Base-by-base conservation (phyloP, 1,140 invertebrate species). In the Diorhabda sublineata region DNA sequence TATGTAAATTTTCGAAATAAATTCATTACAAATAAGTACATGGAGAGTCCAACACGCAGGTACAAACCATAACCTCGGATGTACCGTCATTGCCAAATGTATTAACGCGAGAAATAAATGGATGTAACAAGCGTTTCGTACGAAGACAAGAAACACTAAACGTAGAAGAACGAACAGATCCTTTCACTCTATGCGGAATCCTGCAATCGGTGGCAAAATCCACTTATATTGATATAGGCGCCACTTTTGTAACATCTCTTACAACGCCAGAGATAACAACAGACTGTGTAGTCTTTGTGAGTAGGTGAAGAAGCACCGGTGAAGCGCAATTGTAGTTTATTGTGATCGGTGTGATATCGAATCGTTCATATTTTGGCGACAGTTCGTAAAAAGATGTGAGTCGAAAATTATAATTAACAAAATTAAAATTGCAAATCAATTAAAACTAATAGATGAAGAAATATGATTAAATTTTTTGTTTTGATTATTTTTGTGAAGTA, bases 201-300 rank as follows among this genome's bases (percentile, higher is more conserved):
- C 62, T 64, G 52, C 42, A 58, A 58, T 44, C 56, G 47, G 64
- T 65, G 64, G 64, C 64, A 65, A 65, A 65, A 65, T 65, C 42
- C 64, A 58, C 11, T 65, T 42, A 52, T 52, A 52, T 52, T 52
- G 44, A 65, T 57, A 63, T 63, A 11, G 61, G 64, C 64, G 64
- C 64, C 47, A 65, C 64, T 65, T 65, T 65, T 65, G 64, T 65
- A 65, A 65, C 42, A 61, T 65, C 64, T 65, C 47, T 52, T 52
- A 52, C 47, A 58, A 45, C 47, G 41, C 58, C 64, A n/a, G 47
- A 52, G 47, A 52, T 52, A 52, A 52, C 47, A 26, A 26, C 26
- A 26, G 26, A 52, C 47, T 52, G 47, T n/a, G 47, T 2, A 8
- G 6, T 52, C 47, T 52, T 52, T 6, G 47, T n/a, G 47, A 52